These are phyloP conservation scores for Callionymus lyra DNA, from an alignment of 2,113 vertebrate genomes.

Conservation along the genomic window DNA sequence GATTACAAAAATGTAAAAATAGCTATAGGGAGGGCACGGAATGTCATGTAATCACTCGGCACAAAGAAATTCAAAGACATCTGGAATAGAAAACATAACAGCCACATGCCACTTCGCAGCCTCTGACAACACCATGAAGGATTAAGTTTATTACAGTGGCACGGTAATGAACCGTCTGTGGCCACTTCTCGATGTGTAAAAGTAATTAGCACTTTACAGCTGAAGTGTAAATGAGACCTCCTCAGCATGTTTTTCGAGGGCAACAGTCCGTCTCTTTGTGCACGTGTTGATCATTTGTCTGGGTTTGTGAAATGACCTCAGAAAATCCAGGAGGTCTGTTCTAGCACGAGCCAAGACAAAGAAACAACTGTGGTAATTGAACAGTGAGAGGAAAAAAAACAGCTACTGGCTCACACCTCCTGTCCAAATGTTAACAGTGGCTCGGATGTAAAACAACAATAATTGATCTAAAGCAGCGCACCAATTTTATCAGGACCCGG, in stretches of 20 bases:
- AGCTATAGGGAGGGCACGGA: conserved; percentile 12
- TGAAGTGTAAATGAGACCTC: conserved; percentile 40
- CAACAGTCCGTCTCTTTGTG: conserved; percentile 14
- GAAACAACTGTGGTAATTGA: conserved; percentile 15
- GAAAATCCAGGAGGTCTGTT: conserved; percentile 6
- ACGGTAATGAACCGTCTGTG: conserved; percentile 58
- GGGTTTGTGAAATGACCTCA: conserved; percentile 4
- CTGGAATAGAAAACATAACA: conserved; percentile 5
- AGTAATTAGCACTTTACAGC: conserved; percentile 41
- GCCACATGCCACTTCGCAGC: conserved; percentile 45
- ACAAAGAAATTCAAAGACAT: too few relatives aligned
- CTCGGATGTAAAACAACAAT: too few relatives aligned
- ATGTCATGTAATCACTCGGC: conserved; percentile 20
- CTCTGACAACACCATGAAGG: conserved; percentile 59
- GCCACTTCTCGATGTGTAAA: conserved; percentile 45
- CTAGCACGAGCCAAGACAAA: conserved; percentile 18
- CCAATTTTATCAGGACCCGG: too few relatives aligned
- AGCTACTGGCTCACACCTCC: too few relatives aligned
- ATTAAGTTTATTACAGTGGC: conserved; percentile 58
- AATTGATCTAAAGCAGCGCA: too few relatives aligned
- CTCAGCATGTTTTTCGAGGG: conserved; percentile 18
- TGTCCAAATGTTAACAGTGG: too few relatives aligned
- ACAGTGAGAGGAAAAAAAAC: too few relatives aligned
- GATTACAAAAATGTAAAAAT: not conserved
- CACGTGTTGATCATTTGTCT: conserved; percentile 18